Evolutionary conservation across 2,888 invertebrate species (phyloP), one percentile per base, ranked within the genome.

Genomic region (Notocelia uddmanniana): DNA sequence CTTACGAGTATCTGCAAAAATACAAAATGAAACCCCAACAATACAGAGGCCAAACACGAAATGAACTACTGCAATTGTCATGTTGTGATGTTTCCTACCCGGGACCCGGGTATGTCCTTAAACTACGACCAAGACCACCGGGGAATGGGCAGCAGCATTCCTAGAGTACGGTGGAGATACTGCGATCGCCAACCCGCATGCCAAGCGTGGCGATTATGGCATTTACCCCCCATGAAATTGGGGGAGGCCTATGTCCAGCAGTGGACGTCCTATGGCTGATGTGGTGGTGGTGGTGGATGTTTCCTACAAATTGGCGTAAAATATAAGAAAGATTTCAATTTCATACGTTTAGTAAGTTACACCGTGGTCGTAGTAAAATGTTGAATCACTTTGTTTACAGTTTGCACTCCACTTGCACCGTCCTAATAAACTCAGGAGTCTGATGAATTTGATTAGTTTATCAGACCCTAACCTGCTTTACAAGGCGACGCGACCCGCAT

Each of bases 391-490:
- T 31, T 62, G 60, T 67, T 68, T 55, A 72, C 54, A 62, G 50
- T 62, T 67, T 68, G 68, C 70, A 70, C 66, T 60, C 52, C 59
- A 60, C 71, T 71, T 67, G 70, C 57, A 69, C 63, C 37, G 63
- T 41, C 54, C 54, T 57, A 37, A 62, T 62, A 57, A 62, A 69
- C 57, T 45, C 75, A 75, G 79, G 79, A 81, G 81, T 83, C 76
- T 86, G 88, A 87, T 88, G 89, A 86, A 88, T 89, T 89, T 88
- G 87, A 89, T 88, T 89, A 85, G 86, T 85, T 88, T 87, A 88
- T 86, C 86, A 86, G 81, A 80, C 84, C 84, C 83, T 82, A 83
- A 85, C 85, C 83, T 84, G 86, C 79, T 85, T 85, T 80, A 80
- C 77, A 81, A 78, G 80, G 78, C 21, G 81, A 85, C 83, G 85